A percentile compares a stretch with the other conserved stretches of the same genome.
Evolutionary conservation across 2,113 vertebrate genomes (phyloP).

Genomic region (Cacatua alba): DNA sequence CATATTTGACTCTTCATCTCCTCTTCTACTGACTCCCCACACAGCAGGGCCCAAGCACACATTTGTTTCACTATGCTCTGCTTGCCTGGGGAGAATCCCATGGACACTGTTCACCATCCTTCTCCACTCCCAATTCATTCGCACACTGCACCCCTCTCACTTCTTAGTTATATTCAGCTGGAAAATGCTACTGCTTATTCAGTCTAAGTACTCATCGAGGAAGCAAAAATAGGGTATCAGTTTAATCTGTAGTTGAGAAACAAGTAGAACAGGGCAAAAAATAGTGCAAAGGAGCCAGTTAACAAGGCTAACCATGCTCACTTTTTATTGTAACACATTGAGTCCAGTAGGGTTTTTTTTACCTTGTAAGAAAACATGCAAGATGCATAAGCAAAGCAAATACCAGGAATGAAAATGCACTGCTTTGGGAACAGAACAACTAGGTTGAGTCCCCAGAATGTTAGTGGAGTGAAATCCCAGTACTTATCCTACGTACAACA

Average conservation of each 20-base stretch:
- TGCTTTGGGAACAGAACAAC: not conserved
- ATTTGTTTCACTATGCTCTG: not conserved
- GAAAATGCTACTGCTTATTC: not conserved
- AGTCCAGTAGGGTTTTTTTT: not conserved
- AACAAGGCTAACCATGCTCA: not conserved
- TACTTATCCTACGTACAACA: not conserved
- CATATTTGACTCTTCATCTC: not conserved
- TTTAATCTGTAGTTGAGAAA: not conserved
- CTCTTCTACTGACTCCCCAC: not conserved
- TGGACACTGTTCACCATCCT: accelerated
- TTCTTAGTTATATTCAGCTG: not conserved
- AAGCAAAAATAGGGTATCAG: not conserved
- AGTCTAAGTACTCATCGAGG: not conserved
- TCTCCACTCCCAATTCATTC: not conserved
- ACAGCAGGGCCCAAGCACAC: not conserved
- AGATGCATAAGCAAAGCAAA: not conserved
- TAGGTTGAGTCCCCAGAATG: not conserved
- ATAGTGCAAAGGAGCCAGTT: not conserved
- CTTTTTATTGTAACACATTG: not conserved
- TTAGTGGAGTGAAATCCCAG: not conserved
- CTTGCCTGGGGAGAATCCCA: not conserved
- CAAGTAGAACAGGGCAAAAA: not conserved
- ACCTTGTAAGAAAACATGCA: not conserved
- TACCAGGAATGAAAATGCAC: not conserved
- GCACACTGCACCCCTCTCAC: accelerated